A percentile compares a stretch with the other conserved stretches of the same genome.
Conservation (phyloP, 2,888 invertebrate species). For the Anodontia alba region DNA sequence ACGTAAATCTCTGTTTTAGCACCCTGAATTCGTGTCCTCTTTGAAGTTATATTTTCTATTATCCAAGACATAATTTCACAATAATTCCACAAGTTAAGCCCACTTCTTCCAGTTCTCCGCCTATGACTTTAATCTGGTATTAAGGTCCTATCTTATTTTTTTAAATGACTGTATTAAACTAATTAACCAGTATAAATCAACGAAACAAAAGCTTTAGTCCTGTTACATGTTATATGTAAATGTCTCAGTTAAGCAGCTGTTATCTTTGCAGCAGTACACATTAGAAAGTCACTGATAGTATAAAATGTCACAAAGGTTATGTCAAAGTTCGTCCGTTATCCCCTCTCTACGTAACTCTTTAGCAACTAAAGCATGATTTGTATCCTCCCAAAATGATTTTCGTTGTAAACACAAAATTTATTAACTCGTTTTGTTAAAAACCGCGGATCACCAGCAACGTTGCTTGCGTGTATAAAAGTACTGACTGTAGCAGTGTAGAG, state of each 20-base stretch:
- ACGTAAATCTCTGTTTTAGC: not conserved
- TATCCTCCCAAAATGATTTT: conserved; percentile 8
- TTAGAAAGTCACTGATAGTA: conserved; percentile 4
- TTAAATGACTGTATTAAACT: too few relatives aligned
- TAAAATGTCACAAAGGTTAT: conserved; percentile 12
- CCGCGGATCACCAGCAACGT: not conserved
- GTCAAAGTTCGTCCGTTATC: conserved; percentile 22
- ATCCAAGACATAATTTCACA: not conserved
- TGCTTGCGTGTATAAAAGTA: conserved; percentile 2
- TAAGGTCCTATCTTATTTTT: too few relatives aligned
- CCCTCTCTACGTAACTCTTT: conserved; percentile 5
- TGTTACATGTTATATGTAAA: not conserved
- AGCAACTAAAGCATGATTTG: conserved; percentile 10
- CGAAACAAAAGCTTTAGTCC: too few relatives aligned
- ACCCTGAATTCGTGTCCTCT: not conserved
- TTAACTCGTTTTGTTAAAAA: not conserved
- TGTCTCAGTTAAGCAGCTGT: not conserved
- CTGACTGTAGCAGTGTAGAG: not conserved
- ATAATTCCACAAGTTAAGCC: too few relatives aligned
- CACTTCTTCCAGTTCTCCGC: too few relatives aligned
- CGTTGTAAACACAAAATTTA: conserved; percentile 5
- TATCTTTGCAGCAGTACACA: conserved; percentile 3
- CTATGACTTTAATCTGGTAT: too few relatives aligned
- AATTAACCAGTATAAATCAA: too few relatives aligned
- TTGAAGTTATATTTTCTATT: not conserved